These are phyloP conservation scores for Elymnias hypermnestra DNA, from an alignment of 1,140 invertebrate genomes.

Conservation along the genomic window DNA sequence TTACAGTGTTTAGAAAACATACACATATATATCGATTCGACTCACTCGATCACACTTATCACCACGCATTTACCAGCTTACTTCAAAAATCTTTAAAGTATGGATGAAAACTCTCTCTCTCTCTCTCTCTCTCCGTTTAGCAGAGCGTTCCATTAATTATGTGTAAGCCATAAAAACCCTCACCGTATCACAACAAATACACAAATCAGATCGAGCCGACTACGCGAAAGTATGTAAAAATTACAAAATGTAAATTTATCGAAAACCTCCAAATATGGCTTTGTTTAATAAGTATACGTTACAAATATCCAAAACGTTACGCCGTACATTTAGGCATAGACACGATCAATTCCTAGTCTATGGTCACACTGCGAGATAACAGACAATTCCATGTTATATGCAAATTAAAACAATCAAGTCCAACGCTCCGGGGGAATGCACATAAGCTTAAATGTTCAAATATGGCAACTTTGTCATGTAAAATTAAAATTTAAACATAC, in stretches of 20 bases:
- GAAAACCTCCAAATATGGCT: slow-evolving; percentile 29
- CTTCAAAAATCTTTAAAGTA: no score
- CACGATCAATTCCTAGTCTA: slow-evolving; percentile 19
- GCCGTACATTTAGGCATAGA: slow-evolving; percentile 17
- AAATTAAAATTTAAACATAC: no score
- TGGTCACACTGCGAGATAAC: not conserved
- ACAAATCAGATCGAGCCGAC: slow-evolving; percentile 20
- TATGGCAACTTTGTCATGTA: no score
- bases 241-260: slow-evolving; percentile 38
- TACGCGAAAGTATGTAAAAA: slow-evolving; percentile 23
- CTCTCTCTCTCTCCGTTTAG: no score
- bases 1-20: no score
- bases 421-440: not conserved
- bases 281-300: slow-evolving; percentile 21
- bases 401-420: not conserved
- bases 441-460: no score
- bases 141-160: not conserved
- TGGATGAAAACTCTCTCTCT: no score
- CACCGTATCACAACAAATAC: not conserved
- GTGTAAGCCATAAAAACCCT: not conserved
- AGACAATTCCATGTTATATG: slow-evolving; percentile 5
- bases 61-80: no score
- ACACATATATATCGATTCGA: no score
- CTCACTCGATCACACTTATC: no score
- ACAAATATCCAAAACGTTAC: slow-evolving; percentile 23